Conservation (phyloP, 2,888 invertebrate genomes). For the Thecocarcelia acutangulata region DNA sequence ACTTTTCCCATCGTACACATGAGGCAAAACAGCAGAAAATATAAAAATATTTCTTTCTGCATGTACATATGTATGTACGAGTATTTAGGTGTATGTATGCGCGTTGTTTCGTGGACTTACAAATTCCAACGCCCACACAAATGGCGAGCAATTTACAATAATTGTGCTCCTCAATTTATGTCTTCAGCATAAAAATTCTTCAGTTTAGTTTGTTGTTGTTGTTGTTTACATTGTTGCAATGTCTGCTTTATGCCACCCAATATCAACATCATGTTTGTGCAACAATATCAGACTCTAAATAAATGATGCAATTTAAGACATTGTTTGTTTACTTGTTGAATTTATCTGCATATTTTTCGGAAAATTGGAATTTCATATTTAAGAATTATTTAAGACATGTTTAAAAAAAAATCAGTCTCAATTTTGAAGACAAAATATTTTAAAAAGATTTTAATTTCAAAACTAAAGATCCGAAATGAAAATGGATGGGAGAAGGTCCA, state of each 20-base stretch:
- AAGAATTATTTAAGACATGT: too few relatives aligned
- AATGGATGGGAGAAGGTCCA: too few relatives aligned
- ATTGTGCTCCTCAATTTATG: conserved; percentile 47
- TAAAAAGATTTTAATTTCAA: too few relatives aligned
- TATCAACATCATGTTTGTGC: conserved; percentile 21
- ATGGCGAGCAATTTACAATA: conserved; percentile 37
- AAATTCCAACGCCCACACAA: conserved; percentile 57
- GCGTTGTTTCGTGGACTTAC: conserved; percentile 22
- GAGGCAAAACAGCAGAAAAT: not conserved
- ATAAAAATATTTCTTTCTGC: not conserved
- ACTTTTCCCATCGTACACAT: conserved; percentile 37
- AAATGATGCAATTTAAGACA: conserved; percentile 40
- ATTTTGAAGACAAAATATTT: too few relatives aligned
- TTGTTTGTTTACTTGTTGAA: conserved; percentile 32
- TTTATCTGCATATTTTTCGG: conserved; percentile 12
- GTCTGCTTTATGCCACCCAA: conserved; percentile 53
- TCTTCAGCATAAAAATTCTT: conserved; percentile 33
- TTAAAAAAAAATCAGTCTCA: too few relatives aligned
- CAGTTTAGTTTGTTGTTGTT: not conserved
- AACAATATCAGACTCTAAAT: conserved; percentile 15
- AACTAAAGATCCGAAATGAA: too few relatives aligned
- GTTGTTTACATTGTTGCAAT: conserved; percentile 35
- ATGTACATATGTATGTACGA: not conserved
- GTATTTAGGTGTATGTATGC: not conserved
- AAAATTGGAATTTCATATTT: not conserved